Evolutionary conservation across 2,888 invertebrate genomes (phyloP).

Genomic region (Crossocerus cetratus): DNA sequence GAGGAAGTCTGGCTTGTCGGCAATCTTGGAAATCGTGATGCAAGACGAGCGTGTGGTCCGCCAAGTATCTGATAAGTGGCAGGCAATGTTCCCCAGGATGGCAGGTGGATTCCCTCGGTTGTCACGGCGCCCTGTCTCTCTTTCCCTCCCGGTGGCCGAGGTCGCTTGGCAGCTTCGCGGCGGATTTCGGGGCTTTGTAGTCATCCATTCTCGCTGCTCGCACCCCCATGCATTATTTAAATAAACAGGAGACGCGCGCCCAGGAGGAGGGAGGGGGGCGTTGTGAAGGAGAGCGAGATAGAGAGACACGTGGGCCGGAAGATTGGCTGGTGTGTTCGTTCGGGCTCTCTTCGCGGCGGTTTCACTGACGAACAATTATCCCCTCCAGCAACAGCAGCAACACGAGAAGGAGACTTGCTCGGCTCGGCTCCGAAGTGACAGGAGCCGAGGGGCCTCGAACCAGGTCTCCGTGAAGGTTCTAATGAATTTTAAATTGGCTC

Average conservation of each 20-base stretch:
- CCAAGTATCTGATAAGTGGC: constrained; percentile 43
- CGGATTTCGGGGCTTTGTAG: constrained; percentile 74
- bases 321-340: constrained; percentile 63
- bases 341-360: constrained; percentile 40
- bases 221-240: constrained; percentile 74
- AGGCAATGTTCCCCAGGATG: constrained; percentile 53
- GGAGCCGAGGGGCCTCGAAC: constrained; percentile 56
- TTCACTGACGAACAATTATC: constrained; percentile 76
- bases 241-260: constrained; percentile 69
- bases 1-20: neutral
- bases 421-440: constrained; percentile 56
- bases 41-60: neutral
- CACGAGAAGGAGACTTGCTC: constrained; percentile 36
- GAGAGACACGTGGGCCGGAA: constrained; percentile 26
- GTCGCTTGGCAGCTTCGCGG: constrained; percentile 14
- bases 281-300: neutral
- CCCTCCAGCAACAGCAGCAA: constrained; percentile 56
- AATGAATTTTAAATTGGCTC: constrained; percentile 77
- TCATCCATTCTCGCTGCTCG: constrained; percentile 70
- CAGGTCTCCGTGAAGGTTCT: constrained; percentile 60
- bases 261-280: constrained; percentile 31
- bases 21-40: constrained; percentile 16
- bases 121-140: constrained; percentile 42
- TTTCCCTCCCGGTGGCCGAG: constrained; percentile 25
- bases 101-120: constrained; percentile 61